phyloP scores from a whole-genome alignment of 2,797 vertebrate species.

The Tokudaia tokunoshimensis region DNA sequence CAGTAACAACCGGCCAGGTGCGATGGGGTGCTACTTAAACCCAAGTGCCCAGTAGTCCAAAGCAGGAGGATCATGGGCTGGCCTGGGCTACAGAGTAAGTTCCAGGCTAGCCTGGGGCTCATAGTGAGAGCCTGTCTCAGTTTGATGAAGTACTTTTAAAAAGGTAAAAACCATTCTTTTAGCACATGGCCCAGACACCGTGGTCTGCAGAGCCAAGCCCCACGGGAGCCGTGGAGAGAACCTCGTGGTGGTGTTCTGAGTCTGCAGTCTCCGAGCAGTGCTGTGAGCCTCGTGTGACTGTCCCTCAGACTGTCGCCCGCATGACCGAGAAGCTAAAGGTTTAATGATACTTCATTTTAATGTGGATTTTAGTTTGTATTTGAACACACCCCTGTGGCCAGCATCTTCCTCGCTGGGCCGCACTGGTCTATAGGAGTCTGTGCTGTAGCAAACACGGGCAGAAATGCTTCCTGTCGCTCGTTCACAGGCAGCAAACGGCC shows the following conservation, averaged over 20 bases:
- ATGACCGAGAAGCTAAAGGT: neutral
- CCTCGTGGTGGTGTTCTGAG: neutral
- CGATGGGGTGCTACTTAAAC: neutral
- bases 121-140: neutral
- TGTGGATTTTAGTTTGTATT: neutral
- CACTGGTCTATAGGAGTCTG: too few relatives aligned
- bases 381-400: neutral
- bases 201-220: neutral
- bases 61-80: neutral
- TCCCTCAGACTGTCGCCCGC: neutral
- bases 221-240: fast-evolving
- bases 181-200: fast-evolving
- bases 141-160: neutral
- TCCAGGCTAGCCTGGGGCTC: neutral
- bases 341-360: neutral
- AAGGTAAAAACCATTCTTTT: neutral
- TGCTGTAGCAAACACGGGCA: fast-evolving
- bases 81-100: neutral
- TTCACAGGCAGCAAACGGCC: neutral
- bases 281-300: too few relatives aligned
- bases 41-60: neutral
- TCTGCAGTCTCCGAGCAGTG: neutral
- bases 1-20: neutral
- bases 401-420: neutral
- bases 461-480: fast-evolving